Evolutionary conservation across 2,113 vertebrate genomes (phyloP).

Genomic region (Mystacornis crossleyi): DNA sequence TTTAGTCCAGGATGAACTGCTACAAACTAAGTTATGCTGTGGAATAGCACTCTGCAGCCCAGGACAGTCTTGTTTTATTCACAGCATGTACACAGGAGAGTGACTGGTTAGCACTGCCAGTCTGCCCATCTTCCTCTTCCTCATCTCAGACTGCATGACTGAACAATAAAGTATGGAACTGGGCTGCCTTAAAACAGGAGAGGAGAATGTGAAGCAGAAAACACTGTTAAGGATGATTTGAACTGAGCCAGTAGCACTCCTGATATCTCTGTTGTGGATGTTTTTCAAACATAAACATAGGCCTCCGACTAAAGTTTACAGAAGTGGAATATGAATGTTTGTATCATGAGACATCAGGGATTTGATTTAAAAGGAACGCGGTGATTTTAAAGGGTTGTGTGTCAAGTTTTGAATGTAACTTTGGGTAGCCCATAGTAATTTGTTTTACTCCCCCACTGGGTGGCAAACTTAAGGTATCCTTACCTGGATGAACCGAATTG

Average conservation of each 20-base stretch:
- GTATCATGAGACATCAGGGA: background rate
- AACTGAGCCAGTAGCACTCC: background rate
- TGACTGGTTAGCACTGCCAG: rapidly evolving
- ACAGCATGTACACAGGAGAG: rapidly evolving
- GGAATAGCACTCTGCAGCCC: background rate
- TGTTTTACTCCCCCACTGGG: background rate
- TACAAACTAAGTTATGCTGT: background rate
- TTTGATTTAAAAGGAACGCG: background rate
- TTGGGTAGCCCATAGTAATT: background rate
- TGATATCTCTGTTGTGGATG: background rate
- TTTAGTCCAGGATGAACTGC: background rate
- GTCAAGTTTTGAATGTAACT: background rate
- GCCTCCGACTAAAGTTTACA: background rate
- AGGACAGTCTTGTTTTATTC: background rate
- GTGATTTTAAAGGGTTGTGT: background rate
- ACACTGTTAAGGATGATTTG: background rate
- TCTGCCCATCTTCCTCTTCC: background rate
- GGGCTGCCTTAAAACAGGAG: background rate
- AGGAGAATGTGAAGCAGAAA: background rate
- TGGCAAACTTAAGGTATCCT: background rate
- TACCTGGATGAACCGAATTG: background rate
- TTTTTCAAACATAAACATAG: background rate
- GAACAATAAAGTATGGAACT: background rate
- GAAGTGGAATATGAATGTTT: background rate
- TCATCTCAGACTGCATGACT: rapidly evolving